phyloP scores from a whole-genome alignment of 1,140 invertebrate species.

The Tetramorium simillimum region DNA sequence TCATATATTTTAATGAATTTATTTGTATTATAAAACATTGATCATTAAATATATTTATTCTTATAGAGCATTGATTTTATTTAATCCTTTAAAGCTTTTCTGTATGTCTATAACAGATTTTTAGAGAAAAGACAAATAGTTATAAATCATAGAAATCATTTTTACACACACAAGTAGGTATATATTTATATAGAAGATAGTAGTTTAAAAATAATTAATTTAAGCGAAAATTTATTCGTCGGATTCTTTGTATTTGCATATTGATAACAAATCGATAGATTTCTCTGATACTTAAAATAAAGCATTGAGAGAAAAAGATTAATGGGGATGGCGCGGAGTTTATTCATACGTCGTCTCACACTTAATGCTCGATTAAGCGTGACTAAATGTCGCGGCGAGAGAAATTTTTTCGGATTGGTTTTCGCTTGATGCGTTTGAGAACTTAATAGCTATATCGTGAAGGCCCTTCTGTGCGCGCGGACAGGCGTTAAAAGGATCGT shows the following conservation, averaged over 20 bases:
- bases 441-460: constrained; percentile 29
- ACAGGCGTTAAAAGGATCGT: constrained; percentile 52
- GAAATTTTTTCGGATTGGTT: constrained; percentile 19
- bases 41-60: no score
- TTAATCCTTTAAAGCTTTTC: no score
- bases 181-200: background rate
- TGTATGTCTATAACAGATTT: no score
- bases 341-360: background rate
- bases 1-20: no score
- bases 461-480: background rate
- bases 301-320: background rate
- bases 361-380: constrained; percentile 37
- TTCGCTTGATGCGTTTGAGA: constrained; percentile 20
- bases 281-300: background rate
- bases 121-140: no score
- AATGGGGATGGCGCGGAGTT: background rate
- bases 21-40: no score
- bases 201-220: constrained; percentile 6
- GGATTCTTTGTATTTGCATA: background rate
- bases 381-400: constrained; percentile 23
- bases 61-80: no score
- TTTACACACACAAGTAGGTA: no score
- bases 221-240: background rate
- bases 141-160: no score
- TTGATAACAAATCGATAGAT: background rate